Evolutionary conservation across 2,113 vertebrate species (phyloP).

Genomic region (Cyanistes caeruleus): DNA sequence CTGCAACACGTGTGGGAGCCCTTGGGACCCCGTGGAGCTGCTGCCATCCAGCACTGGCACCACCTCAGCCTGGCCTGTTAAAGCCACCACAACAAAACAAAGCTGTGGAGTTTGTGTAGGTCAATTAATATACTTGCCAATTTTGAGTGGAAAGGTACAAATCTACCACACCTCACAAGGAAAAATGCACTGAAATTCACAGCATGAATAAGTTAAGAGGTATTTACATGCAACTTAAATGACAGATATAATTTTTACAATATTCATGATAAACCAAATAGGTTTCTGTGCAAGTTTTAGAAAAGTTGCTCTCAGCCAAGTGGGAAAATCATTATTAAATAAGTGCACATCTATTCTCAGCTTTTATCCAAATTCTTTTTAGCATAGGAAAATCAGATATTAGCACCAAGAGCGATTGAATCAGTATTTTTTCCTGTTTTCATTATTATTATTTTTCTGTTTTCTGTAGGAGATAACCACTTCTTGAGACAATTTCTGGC

Average conservation of each 20-base stretch:
- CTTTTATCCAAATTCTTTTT: background rate
- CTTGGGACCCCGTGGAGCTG: background rate
- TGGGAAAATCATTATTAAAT: background rate
- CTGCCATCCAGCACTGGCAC: background rate
- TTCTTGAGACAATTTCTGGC: background rate
- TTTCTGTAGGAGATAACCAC: background rate
- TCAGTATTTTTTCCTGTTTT: background rate
- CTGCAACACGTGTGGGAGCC: background rate
- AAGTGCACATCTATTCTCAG: fast-evolving
- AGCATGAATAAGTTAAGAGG: background rate
- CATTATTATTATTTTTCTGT: background rate
- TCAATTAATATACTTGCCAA: background rate
- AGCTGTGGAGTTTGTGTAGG: background rate
- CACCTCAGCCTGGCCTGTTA: background rate
- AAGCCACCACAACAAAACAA: background rate
- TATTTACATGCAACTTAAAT: background rate
- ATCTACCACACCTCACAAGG: background rate
- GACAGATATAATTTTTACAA: background rate
- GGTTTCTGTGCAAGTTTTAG: background rate
- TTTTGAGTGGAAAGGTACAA: background rate
- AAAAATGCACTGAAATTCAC: background rate
- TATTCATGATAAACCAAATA: background rate
- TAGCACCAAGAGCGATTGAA: background rate
- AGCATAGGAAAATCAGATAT: background rate
- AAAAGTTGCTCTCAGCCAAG: background rate